Conservation (phyloP, 2,797 vertebrate genomes). For the Leontocebus nigricollis region DNA sequence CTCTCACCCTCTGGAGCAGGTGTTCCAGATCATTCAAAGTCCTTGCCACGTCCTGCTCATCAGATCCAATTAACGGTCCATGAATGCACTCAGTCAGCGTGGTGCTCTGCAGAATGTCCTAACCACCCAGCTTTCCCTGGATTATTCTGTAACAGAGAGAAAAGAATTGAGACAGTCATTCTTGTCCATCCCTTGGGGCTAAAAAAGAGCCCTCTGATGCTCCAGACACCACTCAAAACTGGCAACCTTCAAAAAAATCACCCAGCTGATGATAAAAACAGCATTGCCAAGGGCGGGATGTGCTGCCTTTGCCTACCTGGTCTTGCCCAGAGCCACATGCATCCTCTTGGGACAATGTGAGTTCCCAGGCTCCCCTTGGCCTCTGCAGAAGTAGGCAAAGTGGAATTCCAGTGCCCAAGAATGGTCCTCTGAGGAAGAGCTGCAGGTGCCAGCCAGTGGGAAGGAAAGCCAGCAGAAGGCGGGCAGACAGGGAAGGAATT, state of each 20-base stretch:
- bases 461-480: fast-evolving
- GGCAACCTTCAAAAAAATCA: background rate
- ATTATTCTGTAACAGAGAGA: too few relatives aligned
- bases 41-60: background rate
- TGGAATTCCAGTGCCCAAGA: background rate
- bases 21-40: background rate
- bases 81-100: background rate
- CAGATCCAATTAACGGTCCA: background rate
- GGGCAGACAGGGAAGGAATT: background rate
- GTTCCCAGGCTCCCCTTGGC: too few relatives aligned
- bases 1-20: background rate
- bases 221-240: background rate
- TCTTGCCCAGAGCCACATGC: background rate
- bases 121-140: background rate
- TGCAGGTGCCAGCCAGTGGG: too few relatives aligned
- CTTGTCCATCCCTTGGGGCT: background rate
- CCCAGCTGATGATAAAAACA: background rate
- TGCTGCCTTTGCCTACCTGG: background rate
- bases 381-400: background rate
- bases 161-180: background rate
- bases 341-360: background rate
- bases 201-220: background rate
- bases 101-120: background rate
- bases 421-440: background rate
- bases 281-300: background rate